A percentile compares a stretch with the other conserved stretches of the same genome.
Evolutionary conservation across 2,888 invertebrate species (phyloP).

Genomic region (Fragum fragum): DNA sequence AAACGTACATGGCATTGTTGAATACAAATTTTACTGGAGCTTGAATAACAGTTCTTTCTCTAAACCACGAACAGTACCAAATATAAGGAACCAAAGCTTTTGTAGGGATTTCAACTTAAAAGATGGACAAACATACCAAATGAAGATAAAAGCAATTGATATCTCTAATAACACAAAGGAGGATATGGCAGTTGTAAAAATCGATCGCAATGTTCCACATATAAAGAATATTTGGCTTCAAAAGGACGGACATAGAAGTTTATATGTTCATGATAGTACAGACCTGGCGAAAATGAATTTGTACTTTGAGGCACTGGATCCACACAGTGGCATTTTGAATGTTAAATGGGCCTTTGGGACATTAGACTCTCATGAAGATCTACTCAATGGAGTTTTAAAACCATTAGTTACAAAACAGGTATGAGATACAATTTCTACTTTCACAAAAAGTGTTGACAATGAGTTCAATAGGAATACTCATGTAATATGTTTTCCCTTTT

Average conservation of each 20-base stretch:
- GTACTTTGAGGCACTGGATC: slow-evolving; percentile 65
- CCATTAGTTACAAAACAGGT: neutral
- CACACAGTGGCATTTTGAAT: slow-evolving; percentile 68
- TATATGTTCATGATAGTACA: slow-evolving; percentile 68
- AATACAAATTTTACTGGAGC: slow-evolving; percentile 46
- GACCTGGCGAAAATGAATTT: slow-evolving; percentile 71
- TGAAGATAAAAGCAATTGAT: slow-evolving; percentile 62
- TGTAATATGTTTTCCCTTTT: no score
- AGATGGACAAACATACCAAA: slow-evolving; percentile 63
- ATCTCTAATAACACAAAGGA: slow-evolving; percentile 58
- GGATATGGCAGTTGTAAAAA: slow-evolving; percentile 56
- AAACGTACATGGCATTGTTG: slow-evolving; percentile 63
- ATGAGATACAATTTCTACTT: neutral
- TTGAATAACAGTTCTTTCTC: neutral
- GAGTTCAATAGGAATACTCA: no score
- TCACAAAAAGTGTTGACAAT: no score
- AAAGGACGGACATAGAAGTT: slow-evolving; percentile 45
- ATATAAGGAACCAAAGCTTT: slow-evolving; percentile 43
- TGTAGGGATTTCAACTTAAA: slow-evolving; percentile 47
- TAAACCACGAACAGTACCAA: slow-evolving; percentile 16
- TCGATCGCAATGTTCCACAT: slow-evolving; percentile 66
- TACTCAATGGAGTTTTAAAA: neutral
- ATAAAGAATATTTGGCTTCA: slow-evolving; percentile 65
- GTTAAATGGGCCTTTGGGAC: slow-evolving; percentile 70
- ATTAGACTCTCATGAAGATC: slow-evolving; percentile 1